Conservation (phyloP, 2,113 vertebrate genomes). For the Xyliphius kryptos region DNA sequence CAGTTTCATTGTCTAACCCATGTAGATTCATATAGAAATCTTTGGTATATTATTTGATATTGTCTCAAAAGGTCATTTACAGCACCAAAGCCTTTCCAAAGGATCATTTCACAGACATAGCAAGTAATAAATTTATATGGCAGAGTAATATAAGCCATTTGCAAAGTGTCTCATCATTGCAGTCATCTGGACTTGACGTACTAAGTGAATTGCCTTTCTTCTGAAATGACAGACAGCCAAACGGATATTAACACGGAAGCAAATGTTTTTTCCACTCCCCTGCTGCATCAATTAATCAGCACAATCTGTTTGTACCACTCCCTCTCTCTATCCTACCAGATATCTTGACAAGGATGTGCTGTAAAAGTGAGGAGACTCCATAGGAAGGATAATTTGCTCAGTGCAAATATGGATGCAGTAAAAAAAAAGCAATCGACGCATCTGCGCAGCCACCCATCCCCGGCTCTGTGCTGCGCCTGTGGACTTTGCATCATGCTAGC, state of each 20-base stretch:
- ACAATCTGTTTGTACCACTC: neutral
- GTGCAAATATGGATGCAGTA: conserved; percentile 50
- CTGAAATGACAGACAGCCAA: conserved; percentile 15
- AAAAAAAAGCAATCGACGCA: conserved; percentile 58
- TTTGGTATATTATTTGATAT: no score
- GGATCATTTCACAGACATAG: conserved; percentile 2
- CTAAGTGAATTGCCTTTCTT: conserved; percentile 30
- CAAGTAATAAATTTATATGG: conserved; percentile 23
- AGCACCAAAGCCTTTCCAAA: neutral
- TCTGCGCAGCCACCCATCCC: conserved; percentile 74
- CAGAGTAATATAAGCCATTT: conserved; percentile 11
- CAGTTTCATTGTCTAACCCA: no score
- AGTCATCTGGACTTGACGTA: conserved; percentile 26
- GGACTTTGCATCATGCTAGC: conserved; percentile 92
- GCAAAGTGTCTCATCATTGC: conserved; percentile 9
- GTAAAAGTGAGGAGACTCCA: conserved; percentile 54
- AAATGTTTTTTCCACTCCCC: conserved; percentile 4
- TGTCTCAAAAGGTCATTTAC: conserved; percentile 1
- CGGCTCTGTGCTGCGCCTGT: conserved; percentile 86
- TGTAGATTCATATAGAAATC: no score
- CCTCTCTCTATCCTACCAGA: neutral
- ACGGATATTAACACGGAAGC: conserved; percentile 10
- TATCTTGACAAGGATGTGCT: conserved; percentile 10
- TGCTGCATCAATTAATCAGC: conserved; percentile 7
- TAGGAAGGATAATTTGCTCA: conserved; percentile 51